phyloP scores from a whole-genome alignment of 1,140 invertebrate species.

The Nylanderia fulva region DNA sequence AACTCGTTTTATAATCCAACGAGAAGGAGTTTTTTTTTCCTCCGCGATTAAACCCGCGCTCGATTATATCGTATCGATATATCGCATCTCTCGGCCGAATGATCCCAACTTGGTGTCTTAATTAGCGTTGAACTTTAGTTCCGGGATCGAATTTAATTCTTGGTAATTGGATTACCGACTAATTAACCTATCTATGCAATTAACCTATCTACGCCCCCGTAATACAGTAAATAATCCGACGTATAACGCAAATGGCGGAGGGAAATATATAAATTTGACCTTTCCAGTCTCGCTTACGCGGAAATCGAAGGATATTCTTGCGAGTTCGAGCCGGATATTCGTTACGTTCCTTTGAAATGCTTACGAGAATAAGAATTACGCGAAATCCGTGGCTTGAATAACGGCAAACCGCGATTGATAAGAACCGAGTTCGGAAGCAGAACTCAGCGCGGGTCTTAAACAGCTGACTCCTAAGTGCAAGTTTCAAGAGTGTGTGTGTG shows the following conservation, averaged over 20 bases:
- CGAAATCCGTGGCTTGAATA: neutral
- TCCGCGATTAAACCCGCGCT: neutral
- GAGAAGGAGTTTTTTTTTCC: neutral
- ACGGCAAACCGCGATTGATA: conserved; percentile 44
- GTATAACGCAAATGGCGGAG: conserved; percentile 27
- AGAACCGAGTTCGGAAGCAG: conserved; percentile 43
- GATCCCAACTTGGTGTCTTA: conserved; percentile 17
- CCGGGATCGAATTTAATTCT: conserved; percentile 78
- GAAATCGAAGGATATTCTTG: neutral
- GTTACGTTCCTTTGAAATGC: neutral
- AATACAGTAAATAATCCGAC: conserved; percentile 69
- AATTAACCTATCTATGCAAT: conserved; percentile 82
- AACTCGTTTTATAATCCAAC: neutral
- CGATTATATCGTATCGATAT: conserved; percentile 29
- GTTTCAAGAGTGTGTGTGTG: neutral
- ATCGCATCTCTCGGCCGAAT: neutral
- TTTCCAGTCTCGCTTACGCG: neutral
- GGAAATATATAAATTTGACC: neutral
- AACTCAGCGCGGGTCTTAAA: conserved; percentile 27
- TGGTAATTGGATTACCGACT: conserved; percentile 82
- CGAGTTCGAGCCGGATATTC: too few relatives aligned
- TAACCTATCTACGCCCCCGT: conserved; percentile 55
- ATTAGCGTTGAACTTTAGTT: conserved; percentile 9
- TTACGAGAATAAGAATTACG: neutral
- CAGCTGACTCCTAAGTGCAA: conserved; percentile 17